Evolutionary conservation across 2,113 vertebrate species (phyloP).

Genomic region (Eulemur macaco): DNA sequence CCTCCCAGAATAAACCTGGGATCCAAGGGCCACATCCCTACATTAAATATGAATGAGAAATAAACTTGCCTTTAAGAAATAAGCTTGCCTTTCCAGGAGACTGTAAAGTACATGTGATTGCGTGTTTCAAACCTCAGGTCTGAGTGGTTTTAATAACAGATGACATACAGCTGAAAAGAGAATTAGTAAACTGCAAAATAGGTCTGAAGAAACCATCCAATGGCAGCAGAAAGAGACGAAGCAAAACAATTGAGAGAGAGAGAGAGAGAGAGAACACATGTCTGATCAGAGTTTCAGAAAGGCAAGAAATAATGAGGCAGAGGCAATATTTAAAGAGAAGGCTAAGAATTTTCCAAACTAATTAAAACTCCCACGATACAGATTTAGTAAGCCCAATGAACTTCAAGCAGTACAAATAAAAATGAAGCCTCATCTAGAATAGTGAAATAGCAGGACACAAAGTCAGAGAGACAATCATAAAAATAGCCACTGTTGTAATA

Average conservation of each 20-base stretch:
- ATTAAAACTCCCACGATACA: background rate
- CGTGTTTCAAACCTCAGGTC: background rate
- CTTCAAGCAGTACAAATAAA: background rate
- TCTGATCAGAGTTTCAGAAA: background rate
- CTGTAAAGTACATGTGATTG: background rate
- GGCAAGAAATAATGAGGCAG: background rate
- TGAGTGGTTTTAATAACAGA: background rate
- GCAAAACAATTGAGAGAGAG: background rate
- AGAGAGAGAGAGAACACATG: accelerated
- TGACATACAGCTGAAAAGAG: background rate
- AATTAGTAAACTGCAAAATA: background rate
- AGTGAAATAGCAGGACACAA: background rate
- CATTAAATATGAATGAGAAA: background rate
- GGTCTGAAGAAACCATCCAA: background rate
- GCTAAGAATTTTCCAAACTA: background rate
- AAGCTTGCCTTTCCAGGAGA: background rate
- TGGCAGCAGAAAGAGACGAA: background rate
- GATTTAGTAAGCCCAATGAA: background rate
- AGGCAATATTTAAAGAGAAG: background rate
- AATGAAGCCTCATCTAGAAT: background rate
- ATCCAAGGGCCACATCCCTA: background rate
- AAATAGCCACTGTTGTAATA: background rate
- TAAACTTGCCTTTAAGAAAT: background rate
- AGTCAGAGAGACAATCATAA: background rate
- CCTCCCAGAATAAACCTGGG: background rate